A percentile compares a stretch with the other conserved stretches of the same genome.
These are phyloP conservation scores for Neopelma chrysocephalum DNA, from an alignment of 2,797 vertebrate genomes.

Conservation along the genomic window DNA sequence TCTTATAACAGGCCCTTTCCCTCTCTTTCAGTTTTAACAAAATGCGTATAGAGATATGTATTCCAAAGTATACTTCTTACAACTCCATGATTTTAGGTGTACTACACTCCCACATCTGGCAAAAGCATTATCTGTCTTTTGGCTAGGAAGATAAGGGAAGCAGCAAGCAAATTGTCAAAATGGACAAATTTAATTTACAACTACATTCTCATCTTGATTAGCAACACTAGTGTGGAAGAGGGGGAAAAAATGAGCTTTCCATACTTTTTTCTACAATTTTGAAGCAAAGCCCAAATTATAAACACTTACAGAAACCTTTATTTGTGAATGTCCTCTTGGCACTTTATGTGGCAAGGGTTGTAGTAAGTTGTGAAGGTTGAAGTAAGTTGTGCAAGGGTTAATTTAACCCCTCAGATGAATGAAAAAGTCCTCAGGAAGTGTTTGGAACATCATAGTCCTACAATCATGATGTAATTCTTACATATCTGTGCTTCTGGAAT, in stretches of 20 bases:
- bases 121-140: neutral
- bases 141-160: neutral
- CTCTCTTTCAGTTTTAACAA: neutral
- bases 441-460: neutral
- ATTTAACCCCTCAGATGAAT: neutral
- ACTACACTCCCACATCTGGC: neutral
- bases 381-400: neutral
- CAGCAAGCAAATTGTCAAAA: neutral
- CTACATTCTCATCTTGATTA: neutral
- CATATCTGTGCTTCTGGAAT: neutral
- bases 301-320: neutral
- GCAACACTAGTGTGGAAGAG: neutral
- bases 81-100: neutral
- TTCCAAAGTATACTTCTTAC: neutral
- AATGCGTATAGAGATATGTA: neutral
- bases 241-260: neutral
- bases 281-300: neutral
- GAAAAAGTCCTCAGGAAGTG: neutral
- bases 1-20: neutral
- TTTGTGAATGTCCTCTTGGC: neutral
- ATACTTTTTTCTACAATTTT: neutral
- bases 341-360: neutral
- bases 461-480: neutral
- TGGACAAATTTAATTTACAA: neutral
- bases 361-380: neutral